Percentiles rank a stretch among this genome's conserved stretches.
phyloP scores from a whole-genome alignment of 2,888 invertebrate genomes.

The Pachydiplax longipennis region DNA sequence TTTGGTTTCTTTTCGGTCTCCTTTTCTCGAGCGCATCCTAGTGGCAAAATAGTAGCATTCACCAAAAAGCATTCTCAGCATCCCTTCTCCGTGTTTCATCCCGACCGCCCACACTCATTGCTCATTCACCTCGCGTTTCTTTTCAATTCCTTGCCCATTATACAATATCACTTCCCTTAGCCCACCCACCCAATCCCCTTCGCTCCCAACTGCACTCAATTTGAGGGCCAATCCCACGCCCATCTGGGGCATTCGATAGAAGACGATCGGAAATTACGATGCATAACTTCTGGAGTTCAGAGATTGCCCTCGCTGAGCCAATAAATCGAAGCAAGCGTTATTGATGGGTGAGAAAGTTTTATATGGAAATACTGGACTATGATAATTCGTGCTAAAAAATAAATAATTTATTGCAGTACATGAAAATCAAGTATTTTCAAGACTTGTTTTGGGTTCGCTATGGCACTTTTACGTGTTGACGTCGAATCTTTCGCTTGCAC shows the following conservation, averaged over 20 bases:
- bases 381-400: too few relatives aligned
- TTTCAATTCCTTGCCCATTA: slow-evolving; percentile 12
- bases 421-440: too few relatives aligned
- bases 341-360: too few relatives aligned
- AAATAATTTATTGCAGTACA: too few relatives aligned
- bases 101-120: slow-evolving; percentile 7
- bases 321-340: too few relatives aligned
- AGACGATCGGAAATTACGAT: too few relatives aligned
- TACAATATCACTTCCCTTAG: slow-evolving; percentile 10
- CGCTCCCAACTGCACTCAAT: neutral
- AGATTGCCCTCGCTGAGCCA: too few relatives aligned
- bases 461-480: too few relatives aligned
- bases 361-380: too few relatives aligned
- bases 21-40: neutral
- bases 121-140: neutral
- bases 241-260: neutral
- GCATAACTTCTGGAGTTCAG: too few relatives aligned
- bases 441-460: too few relatives aligned
- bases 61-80: neutral
- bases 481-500: too few relatives aligned
- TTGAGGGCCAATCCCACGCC: neutral
- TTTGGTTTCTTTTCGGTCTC: neutral
- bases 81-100: neutral
- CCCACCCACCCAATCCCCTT: neutral
- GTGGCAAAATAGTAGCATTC: neutral